phyloP scores from a whole-genome alignment of 2,888 invertebrate species.

The Gasteruption jaculator region DNA sequence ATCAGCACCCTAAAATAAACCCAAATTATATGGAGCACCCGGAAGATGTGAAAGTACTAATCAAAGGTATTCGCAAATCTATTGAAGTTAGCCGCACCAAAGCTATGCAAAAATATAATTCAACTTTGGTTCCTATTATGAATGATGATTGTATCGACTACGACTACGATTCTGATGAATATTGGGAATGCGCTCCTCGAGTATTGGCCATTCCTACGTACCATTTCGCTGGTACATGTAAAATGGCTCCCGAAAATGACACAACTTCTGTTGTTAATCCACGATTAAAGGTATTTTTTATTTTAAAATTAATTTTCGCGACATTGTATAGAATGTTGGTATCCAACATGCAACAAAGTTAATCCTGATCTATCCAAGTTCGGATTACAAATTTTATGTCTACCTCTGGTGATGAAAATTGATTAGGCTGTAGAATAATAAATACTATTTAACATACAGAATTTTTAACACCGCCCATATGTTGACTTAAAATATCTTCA shows the following conservation, averaged over 20 bases:
- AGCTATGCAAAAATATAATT: neutral
- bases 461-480: too few species aligned
- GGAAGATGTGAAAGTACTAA: neutral
- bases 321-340: too few species aligned
- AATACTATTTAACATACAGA: too few species aligned
- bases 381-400: too few species aligned
- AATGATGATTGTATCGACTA: constrained; percentile 55
- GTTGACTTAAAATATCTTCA: too few species aligned
- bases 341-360: too few species aligned
- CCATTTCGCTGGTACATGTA: constrained; percentile 66
- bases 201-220: constrained; percentile 61
- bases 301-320: too few species aligned
- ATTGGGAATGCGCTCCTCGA: constrained; percentile 67
- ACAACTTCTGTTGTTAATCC: constrained; percentile 63
- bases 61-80: too few species aligned
- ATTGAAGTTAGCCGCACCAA: neutral
- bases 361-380: too few species aligned
- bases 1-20: too few species aligned
- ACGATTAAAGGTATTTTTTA: constrained; percentile 58
- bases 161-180: constrained; percentile 60
- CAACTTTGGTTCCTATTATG: constrained; percentile 51
- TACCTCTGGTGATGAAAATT: too few species aligned
- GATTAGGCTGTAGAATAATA: too few species aligned
- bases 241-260: constrained; percentile 66
- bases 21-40: neutral